Base-by-base conservation (phyloP, 2,888 invertebrate genomes). In the Plebejus anna region DNA sequence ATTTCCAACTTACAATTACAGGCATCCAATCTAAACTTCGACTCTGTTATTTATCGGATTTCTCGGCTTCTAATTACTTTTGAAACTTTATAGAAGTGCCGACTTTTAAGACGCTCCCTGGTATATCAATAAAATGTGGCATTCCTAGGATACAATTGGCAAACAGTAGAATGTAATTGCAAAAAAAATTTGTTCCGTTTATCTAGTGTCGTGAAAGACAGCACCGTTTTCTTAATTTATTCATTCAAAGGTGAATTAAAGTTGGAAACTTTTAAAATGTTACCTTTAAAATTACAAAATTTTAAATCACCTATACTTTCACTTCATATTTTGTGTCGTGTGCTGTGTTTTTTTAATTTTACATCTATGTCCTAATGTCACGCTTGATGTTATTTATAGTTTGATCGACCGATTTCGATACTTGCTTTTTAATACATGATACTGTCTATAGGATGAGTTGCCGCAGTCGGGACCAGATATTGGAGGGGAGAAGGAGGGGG, bases 381-480 rank as follows among this genome's bases (percentile, higher is more conserved):
- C 75, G 55, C 59, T 75, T 75, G 28, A 55, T 75, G n/a, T 75
- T 36, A 72, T 6, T 9, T 36, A 59, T 22, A 72, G 42, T 22
- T 1, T 22, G n/a, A 38, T 3, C 16, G 38, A 32, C 66, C 32
- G 13, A 13, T 36, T 32, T 66, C 36, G 32, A 66, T 36, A 36
- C 32, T 66, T 32, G 32, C 66, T 5, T 66, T 66, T 13, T 66
- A 51, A 51, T 51, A 51, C 32, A 16, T 28, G 55, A 7, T 28
- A n/a, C 36, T 70, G 3, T 47, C 22, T 76, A 38, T 77, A 94
- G 94, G 94, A 94, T 75, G 94, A 94, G 81, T 80, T 89, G 57
- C 90, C 90, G 1, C 92, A 90, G 61, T 90, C 93, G 22, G 92
- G 91, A 0, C 89, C 90, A 0, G 93, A 93, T 77, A 86, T 81